Evolutionary conservation across 2,888 invertebrate genomes (phyloP), one percentile per base, ranked within the genome.

Genomic region (Xylophagus ater): DNA sequence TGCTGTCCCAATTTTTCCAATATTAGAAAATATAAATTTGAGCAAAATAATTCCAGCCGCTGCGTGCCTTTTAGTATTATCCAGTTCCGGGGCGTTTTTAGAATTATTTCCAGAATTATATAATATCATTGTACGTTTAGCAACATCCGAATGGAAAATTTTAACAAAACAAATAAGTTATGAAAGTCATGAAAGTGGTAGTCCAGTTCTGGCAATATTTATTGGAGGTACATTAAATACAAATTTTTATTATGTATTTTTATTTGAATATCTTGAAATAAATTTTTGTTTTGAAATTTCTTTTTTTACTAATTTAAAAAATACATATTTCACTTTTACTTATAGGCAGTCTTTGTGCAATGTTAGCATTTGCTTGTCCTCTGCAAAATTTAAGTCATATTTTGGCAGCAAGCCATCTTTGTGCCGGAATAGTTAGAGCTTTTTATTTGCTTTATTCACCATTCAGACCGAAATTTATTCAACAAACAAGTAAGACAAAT

Each of bases 361-460:
- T 72, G 56, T 50, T 73, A 43, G 72, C 73, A 4, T 73, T 73
- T 50, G 69, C 72, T 25, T 72, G 72, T 47, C 73, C 72, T 2
- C 49, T 73, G 45, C 66, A 69, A 40, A 68, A 71, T 51, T 56
- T 73, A 17, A 67, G 67, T 28, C 65, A 69, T 31, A 61, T 58
- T 3, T 41, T 65, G 40, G 65, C 65, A 2, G 63, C 57, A n/a
- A 59, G 65, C 37, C 59, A 63, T 46, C 47, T 65, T n/a, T 50
- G 51, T 13, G 54, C 54, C 1, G 58, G 53, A 2, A 52, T 60
- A 19, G 52, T 64, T 19, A 51, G 62, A 24, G 60, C 60, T 23
- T 60, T 63, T 37, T 65, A 61, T 49, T 50, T 64, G 39, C 51
- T 65, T 1, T 65, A 66, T 18, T 54, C 54, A 5, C 65, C 65